Conservation (phyloP, 2,888 invertebrate genomes). For the Chrysomela aeneicollis region DNA sequence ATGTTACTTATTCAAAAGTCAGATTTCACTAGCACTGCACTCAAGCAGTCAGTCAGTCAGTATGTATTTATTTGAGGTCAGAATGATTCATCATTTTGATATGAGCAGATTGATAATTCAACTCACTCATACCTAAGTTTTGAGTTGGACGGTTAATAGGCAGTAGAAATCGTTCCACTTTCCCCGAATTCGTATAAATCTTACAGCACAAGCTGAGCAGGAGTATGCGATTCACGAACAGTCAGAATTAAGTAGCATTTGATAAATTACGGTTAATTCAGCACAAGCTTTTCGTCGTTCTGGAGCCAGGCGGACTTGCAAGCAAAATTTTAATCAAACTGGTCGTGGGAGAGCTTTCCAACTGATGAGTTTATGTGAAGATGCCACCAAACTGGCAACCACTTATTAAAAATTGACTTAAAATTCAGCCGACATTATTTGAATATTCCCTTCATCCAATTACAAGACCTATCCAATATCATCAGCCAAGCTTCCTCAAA, state of each 20-base stretch:
- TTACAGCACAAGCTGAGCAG: background rate
- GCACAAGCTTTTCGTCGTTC: conserved; percentile 32
- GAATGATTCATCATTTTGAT: no score
- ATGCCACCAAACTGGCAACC: conserved; percentile 31
- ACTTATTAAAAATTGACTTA: conserved; percentile 38
- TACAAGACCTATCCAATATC: no score
- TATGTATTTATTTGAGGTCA: no score
- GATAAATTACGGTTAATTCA: conserved; percentile 36
- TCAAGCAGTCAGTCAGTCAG: no score
- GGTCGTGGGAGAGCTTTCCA: conserved; percentile 39
- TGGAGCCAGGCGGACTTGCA: conserved; percentile 6
- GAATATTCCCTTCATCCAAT: no score
- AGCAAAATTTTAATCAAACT: conserved; percentile 39
- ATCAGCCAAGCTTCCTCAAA: no score
- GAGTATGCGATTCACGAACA: conserved; percentile 9
- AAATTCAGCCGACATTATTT: conserved; percentile 27
- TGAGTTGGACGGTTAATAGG: background rate
- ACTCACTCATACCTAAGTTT: no score
- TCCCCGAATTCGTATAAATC: background rate
- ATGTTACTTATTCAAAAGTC: no score
- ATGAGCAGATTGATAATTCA: no score
- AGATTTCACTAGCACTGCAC: no score
- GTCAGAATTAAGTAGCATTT: conserved; percentile 25
- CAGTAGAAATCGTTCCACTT: background rate
- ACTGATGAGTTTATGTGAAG: conserved; percentile 41